Conservation (phyloP, 2,113 vertebrate genomes). For the Myodes glareolus region DNA sequence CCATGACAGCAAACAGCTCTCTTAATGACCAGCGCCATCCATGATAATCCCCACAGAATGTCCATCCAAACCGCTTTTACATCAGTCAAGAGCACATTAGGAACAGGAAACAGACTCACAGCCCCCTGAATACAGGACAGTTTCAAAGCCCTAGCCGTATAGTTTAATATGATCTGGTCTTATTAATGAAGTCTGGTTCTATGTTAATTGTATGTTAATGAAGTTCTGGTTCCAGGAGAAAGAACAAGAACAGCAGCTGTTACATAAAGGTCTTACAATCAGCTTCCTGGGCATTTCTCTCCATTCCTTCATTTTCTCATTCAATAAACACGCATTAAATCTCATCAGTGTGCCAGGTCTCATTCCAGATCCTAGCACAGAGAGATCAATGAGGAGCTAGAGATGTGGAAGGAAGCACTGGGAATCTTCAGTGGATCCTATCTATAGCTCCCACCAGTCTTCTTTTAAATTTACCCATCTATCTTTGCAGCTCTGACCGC, state of each 20-base stretch:
- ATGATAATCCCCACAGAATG: background rate
- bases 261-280: background rate
- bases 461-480: background rate
- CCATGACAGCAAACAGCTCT: background rate
- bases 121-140: background rate
- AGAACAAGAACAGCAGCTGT: background rate
- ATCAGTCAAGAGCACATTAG: background rate
- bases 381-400: slow-evolving; percentile 11
- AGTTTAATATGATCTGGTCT: slow-evolving; percentile 37
- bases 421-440: background rate
- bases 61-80: background rate
- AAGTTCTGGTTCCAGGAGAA: slow-evolving; percentile 44
- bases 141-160: background rate
- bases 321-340: slow-evolving; percentile 25
- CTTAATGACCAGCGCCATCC: background rate
- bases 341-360: background rate
- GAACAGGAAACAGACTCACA: slow-evolving; percentile 48
- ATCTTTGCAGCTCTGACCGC: background rate
- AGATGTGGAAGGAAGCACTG: background rate
- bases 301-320: slow-evolving; percentile 35
- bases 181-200: slow-evolving; percentile 49
- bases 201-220: slow-evolving; percentile 26
- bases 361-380: background rate
- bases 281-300: background rate
- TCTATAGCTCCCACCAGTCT: background rate